These are phyloP conservation scores for Cassiopea andromeda DNA, from an alignment of 30 jellyfish, hydroid and myxozoan genomes.

Conservation along the genomic window DNA sequence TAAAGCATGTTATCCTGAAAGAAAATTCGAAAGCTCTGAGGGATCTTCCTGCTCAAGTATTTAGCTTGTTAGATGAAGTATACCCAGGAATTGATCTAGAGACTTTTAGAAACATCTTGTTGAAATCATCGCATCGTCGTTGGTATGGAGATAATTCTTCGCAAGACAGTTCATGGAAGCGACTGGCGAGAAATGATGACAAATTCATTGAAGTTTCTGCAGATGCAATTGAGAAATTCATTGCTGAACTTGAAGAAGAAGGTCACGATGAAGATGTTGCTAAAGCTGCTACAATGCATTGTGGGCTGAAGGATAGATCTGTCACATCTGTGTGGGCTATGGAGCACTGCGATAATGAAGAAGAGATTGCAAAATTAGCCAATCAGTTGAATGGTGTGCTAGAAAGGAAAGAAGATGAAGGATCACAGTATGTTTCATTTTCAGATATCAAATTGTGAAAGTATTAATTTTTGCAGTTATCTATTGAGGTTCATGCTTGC, in stretches of 20 bases:
- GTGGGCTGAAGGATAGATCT: slow-evolving; percentile 17
- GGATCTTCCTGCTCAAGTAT: slow-evolving; percentile 55
- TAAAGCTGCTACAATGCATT: slow-evolving; percentile 62
- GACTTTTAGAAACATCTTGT: slow-evolving; percentile 9
- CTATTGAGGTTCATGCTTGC: no score
- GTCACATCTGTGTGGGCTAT: slow-evolving; percentile 60
- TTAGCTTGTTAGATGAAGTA: slow-evolving; percentile 55
- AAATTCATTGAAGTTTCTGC: slow-evolving; percentile 32
- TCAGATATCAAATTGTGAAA: neutral
- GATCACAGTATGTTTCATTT: neutral
- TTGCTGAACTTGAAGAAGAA: slow-evolving; percentile 30
- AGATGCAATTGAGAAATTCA: slow-evolving; percentile 13
- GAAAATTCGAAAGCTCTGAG: slow-evolving; percentile 13
- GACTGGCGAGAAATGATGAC: slow-evolving; percentile 16
- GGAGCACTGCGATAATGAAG: slow-evolving; percentile 16
- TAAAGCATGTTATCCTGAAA: neutral
- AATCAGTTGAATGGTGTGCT: slow-evolving; percentile 36
- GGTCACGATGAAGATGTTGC: slow-evolving; percentile 70
- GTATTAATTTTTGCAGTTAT: neutral
- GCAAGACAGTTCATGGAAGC: slow-evolving; percentile 9
- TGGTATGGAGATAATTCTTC: neutral
- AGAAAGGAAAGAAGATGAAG: slow-evolving; percentile 31
- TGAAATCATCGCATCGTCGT: slow-evolving; percentile 38
- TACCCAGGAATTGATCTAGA: slow-evolving; percentile 37
- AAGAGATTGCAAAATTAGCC: slow-evolving; percentile 30